Evolutionary conservation across 2,797 vertebrate species (phyloP).

Genomic region (Poecilia wingei): DNA sequence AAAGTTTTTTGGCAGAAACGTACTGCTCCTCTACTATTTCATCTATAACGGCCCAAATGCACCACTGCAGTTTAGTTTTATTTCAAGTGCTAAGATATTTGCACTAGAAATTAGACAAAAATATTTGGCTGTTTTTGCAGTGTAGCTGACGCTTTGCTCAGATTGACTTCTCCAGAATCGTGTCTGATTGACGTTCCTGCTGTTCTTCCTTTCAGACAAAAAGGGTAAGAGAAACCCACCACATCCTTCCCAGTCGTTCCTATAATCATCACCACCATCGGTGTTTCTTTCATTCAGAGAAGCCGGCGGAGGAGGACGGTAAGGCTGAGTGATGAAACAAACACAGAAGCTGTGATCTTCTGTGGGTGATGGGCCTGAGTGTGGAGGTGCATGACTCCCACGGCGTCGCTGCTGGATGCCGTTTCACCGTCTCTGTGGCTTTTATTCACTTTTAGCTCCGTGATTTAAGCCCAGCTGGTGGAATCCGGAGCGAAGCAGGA

Average conservation of each 20-base stretch:
- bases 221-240: slow-evolving; percentile 57
- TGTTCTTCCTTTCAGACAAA: slow-evolving; percentile 56
- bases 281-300: slow-evolving; percentile 62
- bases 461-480: slow-evolving; percentile 39
- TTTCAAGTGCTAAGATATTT: too few species aligned
- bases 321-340: slow-evolving; percentile 58
- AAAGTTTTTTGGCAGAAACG: too few species aligned
- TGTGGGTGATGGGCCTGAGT: slow-evolving; percentile 67
- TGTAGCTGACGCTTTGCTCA: not conserved
- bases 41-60: too few species aligned
- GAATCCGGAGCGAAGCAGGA: slow-evolving; percentile 24
- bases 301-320: slow-evolving; percentile 68
- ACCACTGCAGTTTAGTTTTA: too few species aligned
- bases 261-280: slow-evolving; percentile 14
- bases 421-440: not conserved
- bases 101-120: too few species aligned
- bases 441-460: slow-evolving; percentile 45
- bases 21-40: too few species aligned
- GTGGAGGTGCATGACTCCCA: slow-evolving; percentile 63
- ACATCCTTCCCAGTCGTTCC: not conserved
- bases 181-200: slow-evolving; percentile 16
- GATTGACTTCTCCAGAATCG: not conserved
- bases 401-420: not conserved
- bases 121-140: too few species aligned
- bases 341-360: slow-evolving; percentile 72